Conservation (phyloP, 2,888 invertebrate genomes). For the Elaeidobius kamerunicus region DNA sequence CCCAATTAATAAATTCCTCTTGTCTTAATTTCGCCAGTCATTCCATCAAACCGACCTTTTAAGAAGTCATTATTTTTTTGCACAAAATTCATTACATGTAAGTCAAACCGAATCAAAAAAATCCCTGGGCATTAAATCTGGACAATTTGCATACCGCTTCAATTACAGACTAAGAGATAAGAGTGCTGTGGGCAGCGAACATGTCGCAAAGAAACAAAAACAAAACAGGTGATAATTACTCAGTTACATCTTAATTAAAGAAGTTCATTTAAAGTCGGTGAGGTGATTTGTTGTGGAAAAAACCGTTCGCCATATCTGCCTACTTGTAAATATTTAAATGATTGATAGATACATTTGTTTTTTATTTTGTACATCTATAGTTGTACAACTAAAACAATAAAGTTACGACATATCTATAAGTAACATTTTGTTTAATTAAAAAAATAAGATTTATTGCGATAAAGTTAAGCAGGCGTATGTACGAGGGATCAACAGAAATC, state of each 20-base stretch:
- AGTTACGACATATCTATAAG: too few species aligned
- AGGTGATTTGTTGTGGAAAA: slow-evolving; percentile 16
- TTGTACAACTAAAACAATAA: too few species aligned
- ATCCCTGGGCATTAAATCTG: slow-evolving; percentile 16
- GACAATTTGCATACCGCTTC: slow-evolving; percentile 26
- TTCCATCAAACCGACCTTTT: slow-evolving; percentile 7
- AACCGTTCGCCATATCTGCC: too few species aligned
- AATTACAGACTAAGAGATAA: slow-evolving; percentile 20
- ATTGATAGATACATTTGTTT: too few species aligned
- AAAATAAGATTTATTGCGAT: too few species aligned
- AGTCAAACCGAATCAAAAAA: slow-evolving; percentile 7
- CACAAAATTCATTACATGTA: slow-evolving; percentile 2
- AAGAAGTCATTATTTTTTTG: slow-evolving; percentile 9
- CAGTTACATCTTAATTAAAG: slow-evolving; percentile 32
- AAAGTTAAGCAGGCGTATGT: too few species aligned
- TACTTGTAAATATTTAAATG: too few species aligned
- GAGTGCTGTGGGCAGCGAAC: slow-evolving; percentile 21
- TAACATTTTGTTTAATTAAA: too few species aligned
- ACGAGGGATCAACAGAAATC: slow-evolving; percentile 5
- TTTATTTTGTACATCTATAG: too few species aligned
- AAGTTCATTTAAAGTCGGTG: slow-evolving; percentile 8
- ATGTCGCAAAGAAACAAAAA: slow-evolving; percentile 20
- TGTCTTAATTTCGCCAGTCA: not conserved
- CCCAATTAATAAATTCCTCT: slow-evolving; percentile 5
- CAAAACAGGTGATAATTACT: slow-evolving; percentile 23